Base-by-base conservation (phyloP, 2,797 vertebrate species). In the Sebastes flavidus region DNA sequence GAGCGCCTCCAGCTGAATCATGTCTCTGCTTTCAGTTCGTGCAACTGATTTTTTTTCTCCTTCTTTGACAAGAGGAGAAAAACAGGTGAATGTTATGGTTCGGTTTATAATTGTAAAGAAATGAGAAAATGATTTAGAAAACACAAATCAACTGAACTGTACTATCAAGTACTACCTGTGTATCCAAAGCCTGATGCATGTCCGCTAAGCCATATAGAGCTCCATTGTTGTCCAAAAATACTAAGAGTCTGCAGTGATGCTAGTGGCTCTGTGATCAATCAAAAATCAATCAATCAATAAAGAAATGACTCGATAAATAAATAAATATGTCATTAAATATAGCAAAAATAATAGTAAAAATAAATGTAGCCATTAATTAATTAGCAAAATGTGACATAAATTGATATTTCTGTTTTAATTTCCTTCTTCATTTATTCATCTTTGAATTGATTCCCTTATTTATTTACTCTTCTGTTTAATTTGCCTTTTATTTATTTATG, bases 1-100 rank as follows among this genome's bases (percentile, higher is more conserved):
- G 1, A 88, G 75, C 8, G 63, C 87, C 86, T 88, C 60, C 84
- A 77, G 85, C 89, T 88, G 82, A 91, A 87, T 84, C 73, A 38
- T n/a, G 66, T 88, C 75, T 85, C 65, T 65, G 52, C 74, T 84
- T 76, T 81, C 77, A 75, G 54, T 42, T 86, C n/a, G 54, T 80
- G 65, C 71, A 72, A 34, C 56, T 13, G 69, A 60, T 66, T 78
- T 58, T 59, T 49, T 30, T 20, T 20, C 22, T 49, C 13, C 67
- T 62, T 67, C 52, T 75, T 73, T 81, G 58, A 79, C n/a, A 60
- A 71, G 5, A 25, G 20, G 11, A 72, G 38, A 34, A 67, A 74
- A 75, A 38, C 9, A 61, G 29, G 24, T 42, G 66, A 76, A 70
- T 0, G 24, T 32, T 63, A 5, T 55, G 66, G 8, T 59, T 20